Evolutionary conservation across 92 coral and sea anemone genomes (phyloP), one percentile per base, ranked within the genome.

Genomic region (Desmophyllum pertusum): DNA sequence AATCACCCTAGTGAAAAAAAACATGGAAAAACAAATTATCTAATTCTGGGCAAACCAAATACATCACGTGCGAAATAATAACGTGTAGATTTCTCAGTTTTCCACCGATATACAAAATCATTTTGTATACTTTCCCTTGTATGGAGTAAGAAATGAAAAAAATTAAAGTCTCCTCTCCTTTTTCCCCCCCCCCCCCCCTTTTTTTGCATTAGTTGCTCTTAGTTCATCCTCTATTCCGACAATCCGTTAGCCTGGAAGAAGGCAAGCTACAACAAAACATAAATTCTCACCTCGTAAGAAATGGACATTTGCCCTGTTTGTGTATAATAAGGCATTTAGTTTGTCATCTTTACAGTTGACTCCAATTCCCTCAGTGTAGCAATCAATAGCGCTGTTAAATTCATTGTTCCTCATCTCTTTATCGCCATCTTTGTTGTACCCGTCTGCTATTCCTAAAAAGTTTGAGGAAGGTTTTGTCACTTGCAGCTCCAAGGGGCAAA

Each of bases 321-420:
- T 36, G 63, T 76, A 76, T 19, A 76, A 23, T 30, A 31, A 1
- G 46, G 67, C 80, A 38, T 33, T 76, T 3, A 76, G 50, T 1
- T 37, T 18, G 33, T 76, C 67, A 33, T 76, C 80, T 38, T 53
- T 76, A n/a, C 80, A 76, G 30, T 52, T 76, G 31, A 76, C 80
- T 52, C 19, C 23, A 76, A 76, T 76, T 31, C 80, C 67, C 25
- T 76, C 35, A 19, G 80, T 76, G 67, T 76, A 76, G 46, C 55
- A 76, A 25, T 33, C 48, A 11, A 53, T 76, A 35, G 80, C 80
- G 21, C 33, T 76, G 30, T 35, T 15, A 38, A 76, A 76, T 38
- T 53, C 66, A 31, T 38, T 53, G 36, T 76, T 76, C 48, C 48
- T 35, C 6, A 51, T 33, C 46, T 76, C 68, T 9, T 51, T 68